Base-by-base conservation (phyloP, 2,888 invertebrate species). In the Anaspis maculata region DNA sequence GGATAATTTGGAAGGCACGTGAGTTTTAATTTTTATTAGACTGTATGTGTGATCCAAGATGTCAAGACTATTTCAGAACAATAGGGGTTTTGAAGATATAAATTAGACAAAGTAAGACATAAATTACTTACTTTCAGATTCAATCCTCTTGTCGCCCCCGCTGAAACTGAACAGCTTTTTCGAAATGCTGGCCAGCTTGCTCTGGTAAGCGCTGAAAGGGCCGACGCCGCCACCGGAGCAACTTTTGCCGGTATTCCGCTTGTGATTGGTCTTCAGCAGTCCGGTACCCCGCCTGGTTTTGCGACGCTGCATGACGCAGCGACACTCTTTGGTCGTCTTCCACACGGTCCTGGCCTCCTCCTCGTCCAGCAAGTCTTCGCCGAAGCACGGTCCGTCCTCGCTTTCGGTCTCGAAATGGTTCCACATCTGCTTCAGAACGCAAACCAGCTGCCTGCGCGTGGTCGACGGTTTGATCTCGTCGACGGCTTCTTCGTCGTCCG, bases 271-370 rank as follows among this genome's bases (percentile, higher is more conserved):
- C 9, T 9, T 19, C 19, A 5, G 6, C 9, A 19, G 69, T 41
- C 74, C 71, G 27, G 72, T 67, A 40, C 70, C 67, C 50, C 68
- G 73, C 46, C 72, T 64, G 49, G 71, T 66, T 46, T 66, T 47
- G 45, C 73, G 66, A 34, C 72, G 56, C 54, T 73, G 74, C 74
- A 77, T 80, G 4, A 72, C 68, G 52, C 83, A 83, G n/a, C 66
- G 50, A 46, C 83, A 83, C 16, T 71, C 69, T 1, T 66, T 59
- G 12, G 76, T 67, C 27, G 56, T 64, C 13, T 66, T 62, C 83
- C 82, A 83, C 3, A 72, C 65, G 30, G 67, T 67, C 0, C 67
- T 56, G 25, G 74, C 72, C 2, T 61, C 62, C 46, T 79, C 79
- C 0, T 73, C 72, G 33, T 70, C 65, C 1, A 72, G 63, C 3